Percentiles rank a stretch among this genome's conserved stretches.
Evolutionary conservation across 2,113 vertebrate species (phyloP).

Genomic region (Trachemys scripta): DNA sequence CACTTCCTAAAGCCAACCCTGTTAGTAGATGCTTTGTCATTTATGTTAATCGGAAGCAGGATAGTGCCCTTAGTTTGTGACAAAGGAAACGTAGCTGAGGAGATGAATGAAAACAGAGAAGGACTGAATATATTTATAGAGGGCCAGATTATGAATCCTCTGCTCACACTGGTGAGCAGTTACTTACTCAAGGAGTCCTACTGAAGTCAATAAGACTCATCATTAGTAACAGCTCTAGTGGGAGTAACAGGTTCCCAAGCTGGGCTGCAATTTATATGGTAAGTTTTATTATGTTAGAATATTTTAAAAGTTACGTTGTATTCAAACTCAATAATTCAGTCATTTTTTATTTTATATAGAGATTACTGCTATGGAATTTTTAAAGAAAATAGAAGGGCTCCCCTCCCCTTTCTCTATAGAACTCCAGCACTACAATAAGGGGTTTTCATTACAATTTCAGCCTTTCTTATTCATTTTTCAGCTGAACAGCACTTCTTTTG

Average conservation of each 20-base stretch:
- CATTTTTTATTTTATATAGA: neutral
- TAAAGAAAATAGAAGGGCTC: neutral
- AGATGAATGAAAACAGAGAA: neutral
- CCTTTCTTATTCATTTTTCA: neutral
- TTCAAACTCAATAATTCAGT: neutral
- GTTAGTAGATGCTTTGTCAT: neutral
- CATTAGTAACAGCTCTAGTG: neutral
- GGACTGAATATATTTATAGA: neutral
- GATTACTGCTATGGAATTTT: neutral
- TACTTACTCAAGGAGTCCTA: neutral
- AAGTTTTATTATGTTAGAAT: neutral
- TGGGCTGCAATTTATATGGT: neutral
- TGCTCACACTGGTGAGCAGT: neutral
- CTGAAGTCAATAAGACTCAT: neutral
- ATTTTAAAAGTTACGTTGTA: neutral
- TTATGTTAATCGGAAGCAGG: neutral
- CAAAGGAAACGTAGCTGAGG: neutral
- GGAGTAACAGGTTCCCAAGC: neutral
- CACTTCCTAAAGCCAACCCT: no score
- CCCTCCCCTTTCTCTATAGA: neutral
- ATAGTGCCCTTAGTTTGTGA: accelerated
- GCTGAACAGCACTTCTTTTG: neutral
- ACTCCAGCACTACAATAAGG: neutral
- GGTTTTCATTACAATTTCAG: neutral
- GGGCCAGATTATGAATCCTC: neutral